Evolutionary conservation across 2,113 vertebrate genomes (phyloP).

Genomic region (Chlorodrepanis virens): DNA sequence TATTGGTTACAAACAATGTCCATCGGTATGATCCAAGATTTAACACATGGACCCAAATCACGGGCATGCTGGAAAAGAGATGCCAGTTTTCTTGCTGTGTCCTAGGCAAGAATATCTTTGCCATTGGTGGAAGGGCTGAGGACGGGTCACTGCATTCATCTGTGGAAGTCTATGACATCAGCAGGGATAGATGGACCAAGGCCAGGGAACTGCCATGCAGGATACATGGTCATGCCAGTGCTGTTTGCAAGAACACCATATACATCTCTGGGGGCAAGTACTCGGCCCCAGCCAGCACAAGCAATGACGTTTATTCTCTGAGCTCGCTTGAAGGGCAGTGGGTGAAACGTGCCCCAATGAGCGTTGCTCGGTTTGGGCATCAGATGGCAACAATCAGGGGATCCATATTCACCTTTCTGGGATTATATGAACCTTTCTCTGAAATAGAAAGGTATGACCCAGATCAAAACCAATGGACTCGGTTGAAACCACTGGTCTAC

Average conservation of each 20-base stretch:
- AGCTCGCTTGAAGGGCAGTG: conserved; percentile 68
- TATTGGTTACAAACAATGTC: conserved; percentile 74
- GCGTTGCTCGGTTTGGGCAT: conserved; percentile 88
- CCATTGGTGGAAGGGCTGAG: conserved; percentile 80
- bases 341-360: conserved; percentile 84
- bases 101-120: conserved; percentile 78
- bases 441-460: conserved; percentile 90
- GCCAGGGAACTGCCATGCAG: conserved; percentile 73
- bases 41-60: conserved; percentile 78
- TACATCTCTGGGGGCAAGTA: conserved; percentile 88
- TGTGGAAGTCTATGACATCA: conserved; percentile 86
- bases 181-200: conserved; percentile 79
- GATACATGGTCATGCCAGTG: conserved; percentile 85
- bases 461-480: conserved; percentile 83
- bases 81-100: conserved; percentile 87
- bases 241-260: conserved; percentile 73
- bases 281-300: conserved; percentile 65
- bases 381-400: conserved; percentile 84
- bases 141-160: conserved; percentile 70
- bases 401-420: conserved; percentile 89
- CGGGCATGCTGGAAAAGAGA: conserved; percentile 81
- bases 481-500: conserved; percentile 79
- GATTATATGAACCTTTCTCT: conserved; percentile 91
- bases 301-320: conserved; percentile 80
- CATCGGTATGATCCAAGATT: conserved; percentile 91